Percentiles rank a stretch among this genome's conserved stretches.
Conservation (phyloP, 2,113 vertebrate species). For the Pseudorasbora parva region DNA sequence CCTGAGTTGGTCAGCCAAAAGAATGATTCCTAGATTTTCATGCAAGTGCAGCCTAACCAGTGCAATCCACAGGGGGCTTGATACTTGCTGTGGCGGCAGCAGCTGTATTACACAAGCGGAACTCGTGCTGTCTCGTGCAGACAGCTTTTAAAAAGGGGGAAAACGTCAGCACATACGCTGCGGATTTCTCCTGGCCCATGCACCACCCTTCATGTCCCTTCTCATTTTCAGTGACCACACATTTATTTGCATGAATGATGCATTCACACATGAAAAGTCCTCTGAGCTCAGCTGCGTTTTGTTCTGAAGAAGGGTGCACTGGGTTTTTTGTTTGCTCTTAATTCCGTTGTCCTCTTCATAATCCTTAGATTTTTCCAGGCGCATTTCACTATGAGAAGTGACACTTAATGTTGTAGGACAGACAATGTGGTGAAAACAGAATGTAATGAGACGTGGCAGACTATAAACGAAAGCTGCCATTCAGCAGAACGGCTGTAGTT, state of each 20-base stretch:
- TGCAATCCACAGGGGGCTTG: slow-evolving; percentile 34
- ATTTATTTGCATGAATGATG: slow-evolving; percentile 51
- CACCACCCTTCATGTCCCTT: not conserved
- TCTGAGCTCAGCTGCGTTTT: slow-evolving; percentile 23
- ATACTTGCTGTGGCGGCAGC: slow-evolving; percentile 42
- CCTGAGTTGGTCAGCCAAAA: not conserved
- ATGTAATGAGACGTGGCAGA: slow-evolving; percentile 29
- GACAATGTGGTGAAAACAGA: slow-evolving; percentile 13
- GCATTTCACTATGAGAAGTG: not conserved
- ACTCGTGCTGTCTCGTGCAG: slow-evolving; percentile 24
- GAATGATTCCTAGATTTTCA: not conserved
- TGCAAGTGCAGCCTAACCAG: slow-evolving; percentile 18
- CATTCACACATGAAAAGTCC: slow-evolving; percentile 5
- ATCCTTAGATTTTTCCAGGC: not conserved
- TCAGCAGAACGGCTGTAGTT: slow-evolving; percentile 37
- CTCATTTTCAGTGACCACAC: slow-evolving; percentile 14
- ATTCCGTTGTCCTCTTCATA: not conserved
- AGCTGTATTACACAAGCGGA: slow-evolving; percentile 50
- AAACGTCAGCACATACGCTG: slow-evolving; percentile 20
- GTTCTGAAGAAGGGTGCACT: not conserved
- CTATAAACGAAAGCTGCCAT: slow-evolving; percentile 34
- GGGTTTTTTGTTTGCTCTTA: slow-evolving; percentile 18
- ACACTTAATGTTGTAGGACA: not conserved
- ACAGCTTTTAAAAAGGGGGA: slow-evolving; percentile 3
- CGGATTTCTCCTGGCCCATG: not conserved